Base-by-base conservation (phyloP, 2,113 vertebrate genomes). In the Pseudorhombus dupliciocellatus region DNA sequence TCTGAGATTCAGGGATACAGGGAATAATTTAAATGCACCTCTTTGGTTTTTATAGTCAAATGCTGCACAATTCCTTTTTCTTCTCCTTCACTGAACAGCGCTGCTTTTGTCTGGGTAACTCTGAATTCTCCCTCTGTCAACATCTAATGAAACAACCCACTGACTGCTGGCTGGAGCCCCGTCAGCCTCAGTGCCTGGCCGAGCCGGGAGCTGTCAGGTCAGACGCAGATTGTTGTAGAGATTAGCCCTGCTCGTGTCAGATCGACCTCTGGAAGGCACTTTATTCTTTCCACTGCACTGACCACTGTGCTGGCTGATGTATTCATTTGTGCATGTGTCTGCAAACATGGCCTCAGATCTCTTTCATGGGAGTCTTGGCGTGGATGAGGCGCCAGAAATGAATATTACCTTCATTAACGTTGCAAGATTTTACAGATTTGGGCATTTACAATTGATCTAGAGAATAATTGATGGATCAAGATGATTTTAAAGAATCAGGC, bases 71-170 rank as follows among this genome's bases (percentile, higher is more conserved):
- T 58, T 70, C 54, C 51, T 22, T 67, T 50, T 73, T 48, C 62
- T 4, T 67, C 59, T 64, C 54, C 57, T 77, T 25, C 54, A 61
- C 69, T 55, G 26, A 72, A 84, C 65, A 82, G 21, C 31, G 14
- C 25, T 26, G 55, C 59, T 44, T 81, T 89, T 88, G 73, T 88
- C 48, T 52, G 51, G 11, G 42, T 65, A 67, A 72, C 63, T 67
- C 54, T 80, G 77, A 80, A 83, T 80, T 71, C 68, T 62, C 14
- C 51, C 68, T 77, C 66, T 80, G 83, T 86, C 55, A 65, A 53
- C 79, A 52, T 68, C 81, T 63, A 87, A 87, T 75, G 77, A 83
- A 66, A 73, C 51, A 25, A 54, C 28, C 75, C 75, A 63, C 42
- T 59, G 56, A 56, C 70, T 66, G n/a, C 62, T 64, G 75, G 63